Base-by-base conservation (phyloP, 2,797 vertebrate species). In the Aselliscus stoliczkanus region DNA sequence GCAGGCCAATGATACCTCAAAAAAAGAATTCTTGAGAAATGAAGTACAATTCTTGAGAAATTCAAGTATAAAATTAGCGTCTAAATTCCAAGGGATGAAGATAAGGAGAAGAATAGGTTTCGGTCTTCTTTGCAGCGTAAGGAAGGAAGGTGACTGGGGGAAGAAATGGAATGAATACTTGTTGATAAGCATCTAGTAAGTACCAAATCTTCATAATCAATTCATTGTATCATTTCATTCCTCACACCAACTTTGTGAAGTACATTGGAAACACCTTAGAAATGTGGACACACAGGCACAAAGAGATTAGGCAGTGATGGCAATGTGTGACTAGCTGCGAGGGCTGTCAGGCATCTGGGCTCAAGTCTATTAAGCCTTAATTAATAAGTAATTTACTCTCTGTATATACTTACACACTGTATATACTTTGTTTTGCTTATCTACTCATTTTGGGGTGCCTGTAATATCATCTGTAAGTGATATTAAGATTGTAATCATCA, bases 11-110 rank as follows among this genome's bases (percentile, higher is more conserved):
- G 42, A 88, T 44, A 60, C 7, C 60, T 65, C 50, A 81, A n/a
- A 60, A 47, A 67, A 94, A 94, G 67, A 96, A 92, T 89, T 97
- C 39, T 92, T 62, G 67, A 96, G 60, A 96, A 86, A 76, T 84
- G 23, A 93, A 69, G 47, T 50, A 50, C 14, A 96, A 92, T 89
- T 97, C 39, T 92, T 62, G 73, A 96, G 65, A 96, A 80, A 62
- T 54, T 67, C 86, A 94, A 72, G 44, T 60, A 88, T 42, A 81
- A 88, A 89, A 91, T 44, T 75, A 81, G 42, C 37, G 81, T 42
- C 56, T 94, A 94, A 85, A 84, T 92, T 92, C 80, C 76, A 50
- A 90, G 37, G 34, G 62, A 64, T 56, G 73, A 86, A 90, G 21
- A 90, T 6, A 65, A 13, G 25, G 11, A 69, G 27, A 84, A 80